phyloP scores from a whole-genome alignment of 1,140 invertebrate species.

The Panulirus ornatus region DNA sequence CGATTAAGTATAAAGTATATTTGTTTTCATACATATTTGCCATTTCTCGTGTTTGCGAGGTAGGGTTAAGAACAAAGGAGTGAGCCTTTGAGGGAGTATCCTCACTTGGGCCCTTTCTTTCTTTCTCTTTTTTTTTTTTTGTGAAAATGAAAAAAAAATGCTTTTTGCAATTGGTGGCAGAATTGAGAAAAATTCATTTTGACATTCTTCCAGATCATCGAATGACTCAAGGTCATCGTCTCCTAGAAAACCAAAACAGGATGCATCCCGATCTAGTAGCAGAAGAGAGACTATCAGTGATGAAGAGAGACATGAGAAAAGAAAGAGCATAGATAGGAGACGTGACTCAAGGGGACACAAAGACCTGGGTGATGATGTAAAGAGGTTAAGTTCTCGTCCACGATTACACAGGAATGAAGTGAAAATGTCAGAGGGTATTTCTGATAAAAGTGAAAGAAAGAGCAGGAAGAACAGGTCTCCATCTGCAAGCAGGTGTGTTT shows the following conservation, averaged over 20 bases:
- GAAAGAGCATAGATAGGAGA: slow-evolving; percentile 4
- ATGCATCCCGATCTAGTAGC: neutral
- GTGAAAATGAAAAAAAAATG: no score
- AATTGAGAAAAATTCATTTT: no score
- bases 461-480: slow-evolving; percentile 34
- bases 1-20: no score
- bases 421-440: neutral
- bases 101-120: no score
- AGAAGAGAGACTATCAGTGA: neutral
- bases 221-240: slow-evolving; percentile 39
- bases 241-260: slow-evolving; percentile 26
- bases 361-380: slow-evolving; percentile 6
- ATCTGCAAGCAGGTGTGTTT: slow-evolving; percentile 29
- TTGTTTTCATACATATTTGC: no score
- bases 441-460: slow-evolving; percentile 2
- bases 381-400: slow-evolving; percentile 12
- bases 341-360: slow-evolving; percentile 5
- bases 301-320: slow-evolving; percentile 31
- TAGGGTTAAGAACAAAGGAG: no score
- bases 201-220: neutral
- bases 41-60: no score
- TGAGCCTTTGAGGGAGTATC: no score
- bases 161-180: no score
- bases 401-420: slow-evolving; percentile 45
- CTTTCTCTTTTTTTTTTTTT: no score